Conservation (phyloP, 2,888 invertebrate species). For the Portevinia maculata region DNA sequence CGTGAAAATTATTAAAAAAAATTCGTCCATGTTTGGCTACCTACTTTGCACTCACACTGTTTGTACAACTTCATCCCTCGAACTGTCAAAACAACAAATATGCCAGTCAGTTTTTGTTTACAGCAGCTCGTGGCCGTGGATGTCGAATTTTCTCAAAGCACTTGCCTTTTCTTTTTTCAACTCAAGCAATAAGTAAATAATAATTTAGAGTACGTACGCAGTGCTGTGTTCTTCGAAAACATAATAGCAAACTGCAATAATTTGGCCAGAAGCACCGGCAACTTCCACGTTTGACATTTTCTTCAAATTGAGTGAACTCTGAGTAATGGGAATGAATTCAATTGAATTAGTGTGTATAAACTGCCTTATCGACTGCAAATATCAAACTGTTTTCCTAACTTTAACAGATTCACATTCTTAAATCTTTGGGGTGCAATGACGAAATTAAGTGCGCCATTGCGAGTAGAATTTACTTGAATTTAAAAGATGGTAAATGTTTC, state of each 20-base stretch:
- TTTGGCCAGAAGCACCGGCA: background rate
- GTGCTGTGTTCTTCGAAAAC: no score
- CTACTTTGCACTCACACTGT: background rate
- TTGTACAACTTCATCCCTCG: background rate
- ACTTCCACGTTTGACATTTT: background rate
- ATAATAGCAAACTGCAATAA: no score
- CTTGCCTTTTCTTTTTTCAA: no score
- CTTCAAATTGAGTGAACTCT: background rate
- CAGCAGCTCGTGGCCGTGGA: background rate
- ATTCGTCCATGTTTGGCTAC: no score
- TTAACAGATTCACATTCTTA: conserved; percentile 79
- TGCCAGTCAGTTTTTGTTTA: background rate
- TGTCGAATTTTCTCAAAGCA: no score
- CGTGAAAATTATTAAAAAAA: no score
- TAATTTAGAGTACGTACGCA: background rate
- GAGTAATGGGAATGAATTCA: conserved; percentile 27
- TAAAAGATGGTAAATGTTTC: conserved; percentile 83
- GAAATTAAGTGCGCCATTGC: conserved; percentile 83
- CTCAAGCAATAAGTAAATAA: no score
- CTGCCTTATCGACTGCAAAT: conserved; percentile 25
- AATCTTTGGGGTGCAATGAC: conserved; percentile 82
- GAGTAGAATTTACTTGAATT: conserved; percentile 84
- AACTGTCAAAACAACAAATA: background rate
- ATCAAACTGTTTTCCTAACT: conserved; percentile 26
- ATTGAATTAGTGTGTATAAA: conserved; percentile 16